Base-by-base conservation (phyloP, 2,888 invertebrate genomes). In the Drosophila imparisetae region DNA sequence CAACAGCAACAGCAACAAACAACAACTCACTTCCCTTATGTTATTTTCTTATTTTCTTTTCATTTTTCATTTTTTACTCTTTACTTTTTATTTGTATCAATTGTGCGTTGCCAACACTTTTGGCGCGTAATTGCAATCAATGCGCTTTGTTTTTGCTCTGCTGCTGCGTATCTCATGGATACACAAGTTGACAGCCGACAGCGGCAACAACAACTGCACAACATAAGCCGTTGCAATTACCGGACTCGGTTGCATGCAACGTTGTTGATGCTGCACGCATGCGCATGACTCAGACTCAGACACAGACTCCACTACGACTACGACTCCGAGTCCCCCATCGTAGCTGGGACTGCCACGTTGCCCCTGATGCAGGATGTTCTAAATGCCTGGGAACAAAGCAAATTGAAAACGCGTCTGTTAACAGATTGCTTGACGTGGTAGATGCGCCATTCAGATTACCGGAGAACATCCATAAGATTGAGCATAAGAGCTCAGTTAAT, bases 41-140 rank as follows among this genome's bases (percentile, higher is more conserved):
- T 60, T 18, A 11, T 18, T 62, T 54, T 62, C 30, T 45, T 15
- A 24, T 30, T 30, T 55, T 61, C 40, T 45, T 29, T 72, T 32
- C 7, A 24, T 24, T 45, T 24, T 45, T 38, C 18, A 38, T 38
- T 38, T 38, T 38, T 4, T 36, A 11, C n/a, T 29, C 36, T 54
- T 53, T 24, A 24, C 29, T 66, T 15, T 29, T 38, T 52, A 21
- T 61, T 64, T 70, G 71, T 75, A 78, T 78, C 71, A 79, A 77
- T 82, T 81, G 72, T 71, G 60, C 72, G 75, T 76, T 42, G 66
- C 69, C 60, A 66, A 83, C 76, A 75, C 77, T 77, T 89, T 78
- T 82, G 55, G 75, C 77, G 81, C 86, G 75, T 78, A 85, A 74
- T 83, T 83, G 85, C 78, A 78, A 81, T 78, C 86, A 76, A 69